These are phyloP conservation scores for Pandion haliaetus DNA, from an alignment of 2,113 vertebrate species.

Conservation along the genomic window DNA sequence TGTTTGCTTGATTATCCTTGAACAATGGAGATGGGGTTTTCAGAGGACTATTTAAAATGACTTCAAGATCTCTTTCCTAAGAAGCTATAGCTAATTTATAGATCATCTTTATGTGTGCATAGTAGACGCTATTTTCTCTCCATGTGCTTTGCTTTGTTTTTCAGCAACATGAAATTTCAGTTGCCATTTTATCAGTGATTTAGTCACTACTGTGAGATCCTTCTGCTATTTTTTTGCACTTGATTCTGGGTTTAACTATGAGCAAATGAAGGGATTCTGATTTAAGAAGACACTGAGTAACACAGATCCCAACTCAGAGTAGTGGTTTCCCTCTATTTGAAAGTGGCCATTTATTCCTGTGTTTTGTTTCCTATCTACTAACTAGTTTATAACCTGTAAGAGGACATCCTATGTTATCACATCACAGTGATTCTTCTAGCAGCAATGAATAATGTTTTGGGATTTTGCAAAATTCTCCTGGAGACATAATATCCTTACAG, in stretches of 20 bases:
- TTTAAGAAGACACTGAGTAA: neutral
- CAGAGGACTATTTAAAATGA: neutral
- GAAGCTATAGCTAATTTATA: neutral
- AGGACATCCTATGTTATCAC: neutral
- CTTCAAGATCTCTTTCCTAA: neutral
- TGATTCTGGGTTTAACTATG: neutral
- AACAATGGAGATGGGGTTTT: neutral
- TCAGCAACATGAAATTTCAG: neutral
- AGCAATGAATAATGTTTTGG: neutral
- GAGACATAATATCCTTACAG: neutral
- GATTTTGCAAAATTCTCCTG: neutral
- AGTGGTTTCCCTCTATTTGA: neutral
- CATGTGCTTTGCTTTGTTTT: neutral
- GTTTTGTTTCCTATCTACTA: neutral
- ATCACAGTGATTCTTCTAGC: neutral
- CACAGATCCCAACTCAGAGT: neutral
- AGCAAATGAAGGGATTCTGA: neutral
- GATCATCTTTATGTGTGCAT: neutral
- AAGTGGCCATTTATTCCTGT: neutral
- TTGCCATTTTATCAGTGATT: neutral
- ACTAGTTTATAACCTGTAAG: neutral
- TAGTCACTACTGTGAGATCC: neutral
- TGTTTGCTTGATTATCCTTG: conserved; percentile 34
- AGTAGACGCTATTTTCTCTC: neutral
- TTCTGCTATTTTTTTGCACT: neutral